phyloP scores from a whole-genome alignment of 2,797 vertebrate genomes.

The Myoxocephalus aenaeus region DNA sequence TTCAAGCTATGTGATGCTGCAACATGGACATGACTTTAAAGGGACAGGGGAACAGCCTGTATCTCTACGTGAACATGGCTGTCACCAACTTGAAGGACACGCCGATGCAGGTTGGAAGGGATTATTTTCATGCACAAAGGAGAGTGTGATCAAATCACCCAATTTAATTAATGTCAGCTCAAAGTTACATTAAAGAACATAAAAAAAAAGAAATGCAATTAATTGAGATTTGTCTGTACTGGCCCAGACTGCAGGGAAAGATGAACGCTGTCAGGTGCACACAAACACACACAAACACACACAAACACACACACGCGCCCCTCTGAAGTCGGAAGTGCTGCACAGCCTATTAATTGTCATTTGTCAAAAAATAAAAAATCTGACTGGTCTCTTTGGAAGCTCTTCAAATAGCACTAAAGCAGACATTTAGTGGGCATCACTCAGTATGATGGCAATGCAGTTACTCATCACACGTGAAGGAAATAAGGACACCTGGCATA shows the following conservation, averaged over 20 bases:
- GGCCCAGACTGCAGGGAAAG: not conserved
- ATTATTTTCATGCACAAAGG: constrained; percentile 10
- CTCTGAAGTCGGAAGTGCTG: not conserved
- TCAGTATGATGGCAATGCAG: constrained; percentile 28
- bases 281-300: not conserved
- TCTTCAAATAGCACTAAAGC: constrained; percentile 2
- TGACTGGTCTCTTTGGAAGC: constrained; percentile 12
- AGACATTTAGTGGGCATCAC: constrained; percentile 32
- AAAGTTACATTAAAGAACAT: constrained; percentile 29
- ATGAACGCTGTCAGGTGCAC: constrained; percentile 1
- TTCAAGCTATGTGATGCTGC: not conserved
- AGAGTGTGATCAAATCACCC: constrained; percentile 24
- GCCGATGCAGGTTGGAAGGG: not conserved
- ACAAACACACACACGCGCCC: not conserved
- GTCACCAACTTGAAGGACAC: not conserved
- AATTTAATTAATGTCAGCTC: constrained; percentile 25
- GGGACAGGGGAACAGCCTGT: not conserved
- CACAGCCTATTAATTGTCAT: constrained; percentile 17
- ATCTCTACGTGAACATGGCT: not conserved
- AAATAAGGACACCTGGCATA: constrained; percentile 18
- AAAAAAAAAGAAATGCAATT: not conserved
- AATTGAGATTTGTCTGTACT: not conserved
- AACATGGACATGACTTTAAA: not conserved
- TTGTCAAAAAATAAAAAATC: constrained; percentile 28
- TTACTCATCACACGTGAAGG: constrained; percentile 27